phyloP scores from a whole-genome alignment of 2,797 vertebrate genomes.

The Galago senegalensis region DNA sequence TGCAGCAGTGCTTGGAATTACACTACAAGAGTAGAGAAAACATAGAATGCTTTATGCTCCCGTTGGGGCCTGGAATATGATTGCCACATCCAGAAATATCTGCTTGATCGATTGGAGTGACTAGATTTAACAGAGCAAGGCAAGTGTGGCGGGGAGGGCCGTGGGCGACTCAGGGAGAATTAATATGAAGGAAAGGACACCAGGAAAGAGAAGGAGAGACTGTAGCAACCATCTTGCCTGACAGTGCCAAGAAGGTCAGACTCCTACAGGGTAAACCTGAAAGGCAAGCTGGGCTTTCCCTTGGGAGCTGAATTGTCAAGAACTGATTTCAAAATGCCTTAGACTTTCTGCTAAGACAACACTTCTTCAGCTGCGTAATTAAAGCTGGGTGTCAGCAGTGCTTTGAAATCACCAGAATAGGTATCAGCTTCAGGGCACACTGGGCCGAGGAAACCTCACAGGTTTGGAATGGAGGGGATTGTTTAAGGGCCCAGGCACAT shows the following conservation, averaged over 20 bases:
- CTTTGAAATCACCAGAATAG: background rate
- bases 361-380: slow-evolving; percentile 34
- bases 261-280: slow-evolving; percentile 48
- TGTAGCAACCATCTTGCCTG: background rate
- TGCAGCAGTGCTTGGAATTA: background rate
- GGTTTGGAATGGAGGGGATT: background rate
- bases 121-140: slow-evolving; percentile 62
- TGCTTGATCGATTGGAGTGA: slow-evolving; percentile 59
- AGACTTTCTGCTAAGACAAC: slow-evolving; percentile 53
- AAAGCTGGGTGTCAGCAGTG: slow-evolving; percentile 41
- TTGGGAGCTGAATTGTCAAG: slow-evolving; percentile 52
- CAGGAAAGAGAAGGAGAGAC: background rate
- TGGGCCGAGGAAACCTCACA: background rate
- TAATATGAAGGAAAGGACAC: background rate
- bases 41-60: background rate
- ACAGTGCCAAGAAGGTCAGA: background rate
- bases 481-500: background rate
- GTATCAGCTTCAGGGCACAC: background rate
- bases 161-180: background rate
- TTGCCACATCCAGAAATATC: slow-evolving; percentile 65
- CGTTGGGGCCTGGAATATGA: background rate
- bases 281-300: slow-evolving; percentile 32
- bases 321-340: slow-evolving; percentile 48
- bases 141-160: background rate
- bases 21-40: background rate